phyloP scores from a whole-genome alignment of 2,888 invertebrate species.

The Lasioglossum leucozonium region DNA sequence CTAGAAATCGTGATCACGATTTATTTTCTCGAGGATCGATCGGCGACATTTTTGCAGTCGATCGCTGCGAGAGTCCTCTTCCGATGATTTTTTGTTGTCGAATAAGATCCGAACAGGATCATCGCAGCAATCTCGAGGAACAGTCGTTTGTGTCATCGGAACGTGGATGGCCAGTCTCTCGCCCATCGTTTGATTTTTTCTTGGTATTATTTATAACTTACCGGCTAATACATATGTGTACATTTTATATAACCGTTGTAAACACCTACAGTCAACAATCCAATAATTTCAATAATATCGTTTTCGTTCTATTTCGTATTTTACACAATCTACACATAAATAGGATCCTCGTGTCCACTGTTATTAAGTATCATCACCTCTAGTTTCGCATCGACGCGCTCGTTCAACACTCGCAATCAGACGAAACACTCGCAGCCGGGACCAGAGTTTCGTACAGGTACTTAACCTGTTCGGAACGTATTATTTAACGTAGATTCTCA shows the following conservation, averaged over 20 bases:
- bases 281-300: constrained; percentile 70
- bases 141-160: constrained; percentile 19
- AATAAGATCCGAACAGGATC: constrained; percentile 1
- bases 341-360: constrained; percentile 55
- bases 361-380: constrained; percentile 53
- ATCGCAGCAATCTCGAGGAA: background rate
- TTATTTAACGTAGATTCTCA: background rate
- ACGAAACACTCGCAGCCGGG: constrained; percentile 9
- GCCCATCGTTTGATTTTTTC: constrained; percentile 53
- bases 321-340: constrained; percentile 76
- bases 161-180: constrained; percentile 46
- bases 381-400: constrained; percentile 39
- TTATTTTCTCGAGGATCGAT: no score
- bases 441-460: constrained; percentile 11
- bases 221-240: constrained; percentile 31
- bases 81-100: no score
- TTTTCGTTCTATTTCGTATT: constrained; percentile 67
- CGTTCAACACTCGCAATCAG: constrained; percentile 12
- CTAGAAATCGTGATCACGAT: no score
- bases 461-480: constrained; percentile 14
- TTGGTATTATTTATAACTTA: constrained; percentile 48
- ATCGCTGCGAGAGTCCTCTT: no score
- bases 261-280: constrained; percentile 74
- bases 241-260: constrained; percentile 61
- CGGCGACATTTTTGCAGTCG: no score